Conservation (phyloP, 2,113 vertebrate genomes). For the Eulemur macaco region DNA sequence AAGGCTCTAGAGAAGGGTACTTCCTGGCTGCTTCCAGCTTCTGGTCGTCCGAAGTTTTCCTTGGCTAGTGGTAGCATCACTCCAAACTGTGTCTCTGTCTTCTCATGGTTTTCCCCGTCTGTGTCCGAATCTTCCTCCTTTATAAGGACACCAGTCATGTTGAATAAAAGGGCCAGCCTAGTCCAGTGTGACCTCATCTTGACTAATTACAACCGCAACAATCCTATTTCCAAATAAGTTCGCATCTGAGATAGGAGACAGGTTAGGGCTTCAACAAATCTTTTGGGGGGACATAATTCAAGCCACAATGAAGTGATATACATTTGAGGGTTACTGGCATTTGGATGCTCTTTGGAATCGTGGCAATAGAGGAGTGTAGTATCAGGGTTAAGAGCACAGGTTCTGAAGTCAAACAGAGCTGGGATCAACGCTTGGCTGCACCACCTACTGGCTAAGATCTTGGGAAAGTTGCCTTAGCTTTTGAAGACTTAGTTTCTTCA, state of each 20-base stretch:
- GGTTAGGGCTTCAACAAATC: neutral
- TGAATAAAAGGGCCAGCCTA: neutral
- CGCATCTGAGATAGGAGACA: neutral
- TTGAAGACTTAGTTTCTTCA: constrained; percentile 1
- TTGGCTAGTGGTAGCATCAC: neutral
- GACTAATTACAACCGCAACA: neutral
- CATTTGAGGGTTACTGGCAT: neutral
- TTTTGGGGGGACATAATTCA: neutral
- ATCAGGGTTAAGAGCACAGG: neutral
- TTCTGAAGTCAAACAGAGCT: neutral
- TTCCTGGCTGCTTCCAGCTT: neutral
- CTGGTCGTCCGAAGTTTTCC: neutral
- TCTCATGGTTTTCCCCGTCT: neutral
- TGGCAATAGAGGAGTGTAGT: neutral
- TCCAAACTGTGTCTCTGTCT: neutral
- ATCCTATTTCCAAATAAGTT: constrained; percentile 20
- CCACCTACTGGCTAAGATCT: neutral
- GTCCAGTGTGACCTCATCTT: neutral
- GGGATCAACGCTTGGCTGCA: neutral
- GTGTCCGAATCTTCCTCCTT: neutral
- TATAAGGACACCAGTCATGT: neutral
- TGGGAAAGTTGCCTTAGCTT: neutral
- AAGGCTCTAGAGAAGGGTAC: neutral
- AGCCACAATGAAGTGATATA: neutral
- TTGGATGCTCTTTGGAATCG: neutral